Evolutionary conservation across 2,113 vertebrate genomes (phyloP).

Genomic region (Sapayoa aenigma): DNA sequence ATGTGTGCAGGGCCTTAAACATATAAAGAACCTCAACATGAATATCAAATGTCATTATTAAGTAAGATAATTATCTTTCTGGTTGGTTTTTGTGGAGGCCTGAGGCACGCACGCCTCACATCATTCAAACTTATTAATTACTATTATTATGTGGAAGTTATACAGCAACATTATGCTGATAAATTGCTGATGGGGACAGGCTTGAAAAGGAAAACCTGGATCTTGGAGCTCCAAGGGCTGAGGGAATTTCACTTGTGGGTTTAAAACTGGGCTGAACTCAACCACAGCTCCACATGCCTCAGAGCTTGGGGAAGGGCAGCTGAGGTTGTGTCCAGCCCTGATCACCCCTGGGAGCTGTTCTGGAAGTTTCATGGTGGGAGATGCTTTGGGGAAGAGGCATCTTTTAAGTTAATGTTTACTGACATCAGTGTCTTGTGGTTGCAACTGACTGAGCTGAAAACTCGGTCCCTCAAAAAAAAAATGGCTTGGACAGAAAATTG

Average conservation of each 20-base stretch:
- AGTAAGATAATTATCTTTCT: constrained; percentile 34
- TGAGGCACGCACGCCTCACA: not conserved
- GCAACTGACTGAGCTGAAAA: not conserved
- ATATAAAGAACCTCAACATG: not conserved
- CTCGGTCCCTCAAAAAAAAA: not conserved
- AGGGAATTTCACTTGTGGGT: not conserved
- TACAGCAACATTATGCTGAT: not conserved
- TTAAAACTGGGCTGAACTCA: not conserved
- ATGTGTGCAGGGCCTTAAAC: not conserved
- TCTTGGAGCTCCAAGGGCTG: not conserved
- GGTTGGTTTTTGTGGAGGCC: not conserved
- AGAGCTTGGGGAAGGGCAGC: not conserved
- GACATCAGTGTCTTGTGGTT: not conserved
- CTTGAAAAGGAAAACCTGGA: not conserved
- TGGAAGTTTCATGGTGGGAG: not conserved
- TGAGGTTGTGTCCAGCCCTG: not conserved
- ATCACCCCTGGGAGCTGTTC: not conserved
- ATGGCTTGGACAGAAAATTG: too few species aligned
- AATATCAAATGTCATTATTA: constrained; percentile 31
- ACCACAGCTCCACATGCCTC: not conserved
- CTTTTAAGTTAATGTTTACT: not conserved
- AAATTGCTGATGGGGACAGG: not conserved
- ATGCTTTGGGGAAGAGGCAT: not conserved
- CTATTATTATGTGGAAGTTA: constrained; percentile 10
- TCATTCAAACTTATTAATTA: constrained; percentile 17